Evolutionary conservation across 2,797 vertebrate genomes (phyloP), one percentile per base, ranked within the genome.

Genomic region (Labeo calbasu): DNA sequence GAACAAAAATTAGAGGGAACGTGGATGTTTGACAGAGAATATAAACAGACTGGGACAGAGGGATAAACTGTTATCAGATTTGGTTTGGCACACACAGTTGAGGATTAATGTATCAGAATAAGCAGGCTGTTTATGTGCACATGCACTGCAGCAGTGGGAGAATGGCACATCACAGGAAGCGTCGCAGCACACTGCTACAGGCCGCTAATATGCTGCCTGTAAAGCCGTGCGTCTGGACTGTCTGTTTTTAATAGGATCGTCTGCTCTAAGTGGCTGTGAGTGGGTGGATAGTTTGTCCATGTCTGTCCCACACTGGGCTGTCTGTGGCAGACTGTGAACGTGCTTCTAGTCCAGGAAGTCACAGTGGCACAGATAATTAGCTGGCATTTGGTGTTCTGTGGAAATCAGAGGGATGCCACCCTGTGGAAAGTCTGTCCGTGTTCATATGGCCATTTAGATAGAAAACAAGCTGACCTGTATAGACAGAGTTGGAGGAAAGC

Each of bases 241-340:
- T 63, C 17, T 81, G 63, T 36, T 55, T 76, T 61, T 43, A 79
- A 68, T 71, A 32, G 81, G 61, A 73, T 63, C n/a, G 11, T 75
- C 51, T 50, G 61, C 82, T 53, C n/a, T 71, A 21, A 43, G 79
- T 81, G 40, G 53, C 46, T 40, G 28, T 15, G 57, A 48, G 36
- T 78, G 53, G 84, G 82, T 80, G 65, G 50, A 46, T 68, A 72
- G 63, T 79, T 84, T 81, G 81, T 86, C 70, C 50, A n/a, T 71
- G 79, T 86, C 77, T 86, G 72, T 65, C 63, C 50, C 79, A 82
- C 81, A 65, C 81, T 66, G 48, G 17, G 46, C 14, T 61, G 84
- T 82, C 83, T 84, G 66, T 87, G 81, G 69, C 79, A 82, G 79
- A 81, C 69, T 82, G 79, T 84, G 65, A 87, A 81, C 4, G 48